Base-by-base conservation (phyloP, 2,888 invertebrate species). In the Ephialtes manifestator region DNA sequence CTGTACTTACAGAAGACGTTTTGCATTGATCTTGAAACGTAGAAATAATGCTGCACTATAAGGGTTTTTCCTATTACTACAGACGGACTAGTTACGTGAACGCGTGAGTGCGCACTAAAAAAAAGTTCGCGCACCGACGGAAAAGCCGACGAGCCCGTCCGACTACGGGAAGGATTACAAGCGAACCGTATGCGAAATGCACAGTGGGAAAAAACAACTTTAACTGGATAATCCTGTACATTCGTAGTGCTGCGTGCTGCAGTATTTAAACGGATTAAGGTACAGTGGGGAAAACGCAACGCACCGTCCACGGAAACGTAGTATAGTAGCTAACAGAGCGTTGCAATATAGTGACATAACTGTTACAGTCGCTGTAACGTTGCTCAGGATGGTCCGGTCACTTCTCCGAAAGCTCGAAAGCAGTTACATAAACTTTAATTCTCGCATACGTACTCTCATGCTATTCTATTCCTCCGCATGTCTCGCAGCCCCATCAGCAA, bases 391-490 rank as follows among this genome's bases (percentile, higher is more conserved):
- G 80, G 70, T 75, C 70, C 48, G 31, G 48, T 76, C 31, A 24
- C 20, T 58, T 28, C 51, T 24, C 63, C 72, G 20, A 79, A 81
- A 81, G 80, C 80, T 84, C 80, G 76, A 84, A 84, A 55, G 84
- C 58, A 76, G 84, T 81, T 76, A 81, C 84, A 84, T 84, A 81
- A 84, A 84, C 76, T 84, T 76, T 77, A 84, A 71, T 84, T 80
- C 74, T 72, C 58, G 46, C 74, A 46, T 31, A 18, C 58, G 60
- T 28, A 58, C 28, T 39, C 74, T 31, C 74, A 2, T 58, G 67
- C 65, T 60, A 51, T 74, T 58, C 71, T 58, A 65, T 80, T 68
- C 68, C 51, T 77, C 35, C 55, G 70, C 53, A 71, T 43, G 70
- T 84, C 39, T 58, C 71, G 48, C 71, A 60, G 58, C 70, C 71